Percentiles rank a stretch among this genome's conserved stretches.
phyloP scores from a whole-genome alignment of 2,113 vertebrate genomes.

The Phainopepla nitens region DNA sequence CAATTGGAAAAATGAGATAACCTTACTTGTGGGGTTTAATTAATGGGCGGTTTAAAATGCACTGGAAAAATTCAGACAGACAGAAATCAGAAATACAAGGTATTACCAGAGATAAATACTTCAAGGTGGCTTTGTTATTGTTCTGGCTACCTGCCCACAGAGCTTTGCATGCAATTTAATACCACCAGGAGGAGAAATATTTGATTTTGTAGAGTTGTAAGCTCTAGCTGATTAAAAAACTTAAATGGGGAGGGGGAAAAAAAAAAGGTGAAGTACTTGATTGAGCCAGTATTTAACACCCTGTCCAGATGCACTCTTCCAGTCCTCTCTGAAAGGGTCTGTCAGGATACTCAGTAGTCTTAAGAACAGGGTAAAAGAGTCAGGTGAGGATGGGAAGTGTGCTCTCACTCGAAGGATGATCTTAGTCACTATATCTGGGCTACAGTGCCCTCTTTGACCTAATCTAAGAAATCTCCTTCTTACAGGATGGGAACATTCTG shows the following conservation, averaged over 20 bases:
- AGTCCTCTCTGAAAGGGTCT: not conserved
- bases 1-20: not conserved
- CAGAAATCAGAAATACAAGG: not conserved
- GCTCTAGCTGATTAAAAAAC: not conserved
- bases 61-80: not conserved
- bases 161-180: not conserved
- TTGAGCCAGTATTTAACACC: not conserved
- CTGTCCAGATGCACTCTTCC: not conserved
- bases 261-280: not conserved
- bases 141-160: not conserved
- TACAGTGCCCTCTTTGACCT: not conserved
- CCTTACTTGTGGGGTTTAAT: not conserved
- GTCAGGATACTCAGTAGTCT: not conserved
- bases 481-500: not conserved
- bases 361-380: not conserved
- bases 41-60: not conserved
- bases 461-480: not conserved
- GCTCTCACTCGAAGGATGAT: not conserved
- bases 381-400: fast-evolving
- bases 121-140: conserved; percentile 1
- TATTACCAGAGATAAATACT: not conserved
- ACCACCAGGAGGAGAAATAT: not conserved
- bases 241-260: fast-evolving
- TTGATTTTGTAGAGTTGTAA: not conserved
- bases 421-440: not conserved